A percentile compares a stretch with the other conserved stretches of the same genome.
Evolutionary conservation across 1,140 invertebrate species (phyloP).

Genomic region (Ylistrum balloti): DNA sequence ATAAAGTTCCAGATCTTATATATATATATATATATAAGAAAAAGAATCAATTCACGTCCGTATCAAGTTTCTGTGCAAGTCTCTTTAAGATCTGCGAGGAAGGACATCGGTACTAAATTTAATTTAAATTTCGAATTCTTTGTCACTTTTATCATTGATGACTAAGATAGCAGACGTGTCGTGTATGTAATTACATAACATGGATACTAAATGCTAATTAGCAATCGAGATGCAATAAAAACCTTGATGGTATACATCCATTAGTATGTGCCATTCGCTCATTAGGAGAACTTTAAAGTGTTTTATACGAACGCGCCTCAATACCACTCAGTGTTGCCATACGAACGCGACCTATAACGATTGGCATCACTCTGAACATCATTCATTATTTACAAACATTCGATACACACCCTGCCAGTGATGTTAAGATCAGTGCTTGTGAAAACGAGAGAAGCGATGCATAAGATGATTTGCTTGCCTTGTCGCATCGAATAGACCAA

Average conservation of each 20-base stretch:
- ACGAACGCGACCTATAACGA: conserved; percentile 22
- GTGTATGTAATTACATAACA: not conserved
- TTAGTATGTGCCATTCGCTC: not conserved
- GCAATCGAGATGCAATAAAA: conserved; percentile 27
- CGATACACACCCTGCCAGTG: not conserved
- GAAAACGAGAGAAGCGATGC: not conserved
- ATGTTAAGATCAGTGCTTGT: not conserved
- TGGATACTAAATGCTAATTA: conserved; percentile 27
- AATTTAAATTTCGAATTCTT: not conserved
- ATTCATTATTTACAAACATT: conserved; percentile 19
- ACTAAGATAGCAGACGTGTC: not conserved
- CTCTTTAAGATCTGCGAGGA: too few relatives aligned
- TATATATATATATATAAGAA: too few relatives aligned
- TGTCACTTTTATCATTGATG: not conserved
- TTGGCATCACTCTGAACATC: not conserved
- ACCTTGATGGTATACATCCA: not conserved
- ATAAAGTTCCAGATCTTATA: too few relatives aligned
- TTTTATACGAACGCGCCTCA: conserved; percentile 5
- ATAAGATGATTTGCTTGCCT: not conserved
- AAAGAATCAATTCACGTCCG: too few relatives aligned
- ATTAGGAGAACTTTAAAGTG: not conserved
- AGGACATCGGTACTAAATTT: too few relatives aligned
- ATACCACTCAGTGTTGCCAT: conserved; percentile 1
- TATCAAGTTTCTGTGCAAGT: too few relatives aligned
- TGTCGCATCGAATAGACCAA: not conserved